These are phyloP conservation scores for Listronotus oregonensis DNA, from an alignment of 1,140 invertebrate species.

Conservation along the genomic window DNA sequence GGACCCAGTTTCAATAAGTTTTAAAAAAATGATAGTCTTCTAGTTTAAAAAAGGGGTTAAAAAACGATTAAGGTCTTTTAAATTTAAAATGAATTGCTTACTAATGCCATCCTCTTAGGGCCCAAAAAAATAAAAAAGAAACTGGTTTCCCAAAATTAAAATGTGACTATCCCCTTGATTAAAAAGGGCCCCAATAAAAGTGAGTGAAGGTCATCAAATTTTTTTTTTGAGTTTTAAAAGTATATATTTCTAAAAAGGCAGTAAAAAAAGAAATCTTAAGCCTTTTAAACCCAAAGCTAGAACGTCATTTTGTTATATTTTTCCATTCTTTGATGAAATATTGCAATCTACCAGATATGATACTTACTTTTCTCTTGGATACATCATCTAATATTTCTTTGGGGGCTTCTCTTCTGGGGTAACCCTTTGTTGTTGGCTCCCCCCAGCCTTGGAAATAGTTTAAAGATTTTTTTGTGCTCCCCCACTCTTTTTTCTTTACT, in stretches of 20 bases:
- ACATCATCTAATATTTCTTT: too few species aligned
- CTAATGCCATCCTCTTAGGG: neutral
- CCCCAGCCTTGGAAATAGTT: too few species aligned
- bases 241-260: neutral
- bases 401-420: too few species aligned
- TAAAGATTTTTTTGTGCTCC: too few species aligned
- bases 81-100: conserved; percentile 14
- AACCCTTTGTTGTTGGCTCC: too few species aligned
- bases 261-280: conserved; percentile 3
- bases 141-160: neutral
- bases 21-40: conserved; percentile 1
- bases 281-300: neutral
- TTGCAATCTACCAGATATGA: neutral
- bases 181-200: neutral
- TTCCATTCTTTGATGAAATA: neutral
- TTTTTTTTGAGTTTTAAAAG: neutral
- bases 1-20: neutral
- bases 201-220: neutral
- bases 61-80: conserved; percentile 12
- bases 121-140: neutral
- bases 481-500: too few species aligned
- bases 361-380: too few species aligned
- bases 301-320: neutral
- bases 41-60: conserved; percentile 11
- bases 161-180: neutral